Evolutionary conservation across 2,113 vertebrate species (phyloP), one percentile per base, ranked within the genome.

Genomic region (Tachycineta bicolor): DNA sequence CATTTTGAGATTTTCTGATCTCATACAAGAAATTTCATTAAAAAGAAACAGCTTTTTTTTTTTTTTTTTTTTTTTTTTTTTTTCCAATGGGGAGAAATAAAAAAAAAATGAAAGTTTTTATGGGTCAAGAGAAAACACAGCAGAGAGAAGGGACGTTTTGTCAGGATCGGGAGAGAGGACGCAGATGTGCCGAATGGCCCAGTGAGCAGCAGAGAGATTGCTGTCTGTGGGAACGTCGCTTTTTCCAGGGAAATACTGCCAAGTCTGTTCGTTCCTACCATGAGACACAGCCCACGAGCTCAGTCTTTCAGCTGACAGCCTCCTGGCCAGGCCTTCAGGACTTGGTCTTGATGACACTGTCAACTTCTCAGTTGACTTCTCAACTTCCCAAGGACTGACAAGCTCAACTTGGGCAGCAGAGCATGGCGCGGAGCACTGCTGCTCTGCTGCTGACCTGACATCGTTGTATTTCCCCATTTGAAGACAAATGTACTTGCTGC

Each of bases 1-100:
- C 76, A 68, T 81, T 93, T 46, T 68, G 64, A 86, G 71, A 90
- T 94, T 91, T 97, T 94, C 82, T 62, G 46, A 80, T 93, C 77
- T 94, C 59, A 44, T 75, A 83, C 7, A 52, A 74, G 33, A 86
- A 78, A 87, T 92, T 90, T 95, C 90, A 95, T 95, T 92, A 87
- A 81, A 94, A 90, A 90, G 71, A 68, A 89, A 58, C 12, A 60
- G 65, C 29, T 68, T 37, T 37, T 37, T 37, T 37, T 37, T 37
- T 37, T 37, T 37, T 37, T 37, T 87, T 81, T 91, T 70, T 47
- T 58, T 2, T 68, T 87, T 56, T 62, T 6, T 34, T 65, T 69
- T 89, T 69, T 5, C 39, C 59, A 77, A 90, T 80, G 83, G 55
- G 53, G 76, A 50, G 41, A 91, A 17, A 0, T 0, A 33, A 94